phyloP scores from a whole-genome alignment of 2,113 vertebrate genomes.

The Solenodon paradoxus region DNA sequence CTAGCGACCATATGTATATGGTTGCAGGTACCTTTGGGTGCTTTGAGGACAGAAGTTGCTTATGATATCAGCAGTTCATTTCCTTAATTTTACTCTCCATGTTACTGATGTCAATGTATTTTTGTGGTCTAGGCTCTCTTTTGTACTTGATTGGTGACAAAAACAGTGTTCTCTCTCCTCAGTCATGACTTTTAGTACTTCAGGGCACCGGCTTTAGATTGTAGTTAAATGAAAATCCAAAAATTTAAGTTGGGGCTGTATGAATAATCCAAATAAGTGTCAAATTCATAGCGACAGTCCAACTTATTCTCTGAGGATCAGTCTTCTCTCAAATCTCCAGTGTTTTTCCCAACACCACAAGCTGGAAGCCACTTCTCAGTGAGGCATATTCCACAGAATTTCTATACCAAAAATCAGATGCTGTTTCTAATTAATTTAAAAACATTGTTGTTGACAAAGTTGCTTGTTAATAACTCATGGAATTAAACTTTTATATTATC shows the following conservation, averaged over 20 bases:
- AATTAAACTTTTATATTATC: background rate
- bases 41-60: background rate
- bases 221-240: background rate
- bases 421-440: background rate
- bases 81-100: background rate
- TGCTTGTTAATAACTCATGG: background rate
- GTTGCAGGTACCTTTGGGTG: background rate
- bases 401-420: background rate
- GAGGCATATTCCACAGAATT: background rate
- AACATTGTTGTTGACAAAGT: background rate
- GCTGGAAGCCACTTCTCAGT: background rate
- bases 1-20: background rate
- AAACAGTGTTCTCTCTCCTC: background rate
- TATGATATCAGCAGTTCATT: background rate
- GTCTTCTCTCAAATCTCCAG: background rate
- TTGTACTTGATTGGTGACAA: background rate
- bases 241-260: background rate
- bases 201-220: background rate
- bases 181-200: background rate
- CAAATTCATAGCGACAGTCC: background rate
- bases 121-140: background rate
- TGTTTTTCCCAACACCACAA: background rate
- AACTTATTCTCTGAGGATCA: background rate
- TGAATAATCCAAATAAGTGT: background rate
- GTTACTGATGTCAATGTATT: background rate